phyloP scores from a whole-genome alignment of 2,113 vertebrate species.

The Fregata magnificens region DNA sequence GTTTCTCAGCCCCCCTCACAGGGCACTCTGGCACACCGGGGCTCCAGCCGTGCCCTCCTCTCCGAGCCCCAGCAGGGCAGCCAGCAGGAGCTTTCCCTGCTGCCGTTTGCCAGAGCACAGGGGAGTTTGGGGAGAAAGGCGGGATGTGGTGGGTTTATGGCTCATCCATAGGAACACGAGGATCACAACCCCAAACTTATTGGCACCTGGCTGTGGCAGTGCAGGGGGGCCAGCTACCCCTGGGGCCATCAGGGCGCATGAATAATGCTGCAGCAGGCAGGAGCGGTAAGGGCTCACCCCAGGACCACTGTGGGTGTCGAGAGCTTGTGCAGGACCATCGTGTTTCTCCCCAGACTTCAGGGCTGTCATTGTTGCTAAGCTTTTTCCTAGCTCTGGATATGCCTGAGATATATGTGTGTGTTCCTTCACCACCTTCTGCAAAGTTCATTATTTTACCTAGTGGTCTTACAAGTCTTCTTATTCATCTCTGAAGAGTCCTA shows the following conservation, averaged over 20 bases:
- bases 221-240: accelerated
- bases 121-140: neutral
- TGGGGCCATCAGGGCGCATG: accelerated
- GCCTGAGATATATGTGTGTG: neutral
- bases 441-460: neutral
- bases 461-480: neutral
- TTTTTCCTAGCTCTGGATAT: neutral
- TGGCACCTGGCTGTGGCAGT: neutral
- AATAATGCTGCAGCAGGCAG: neutral
- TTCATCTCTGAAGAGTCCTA: neutral
- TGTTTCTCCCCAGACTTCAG: neutral
- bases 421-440: neutral
- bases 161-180: accelerated
- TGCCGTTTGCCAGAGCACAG: accelerated
- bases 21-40: neutral
- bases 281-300: neutral
- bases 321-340: neutral
- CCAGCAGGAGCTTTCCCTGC: neutral
- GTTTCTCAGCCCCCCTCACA: neutral
- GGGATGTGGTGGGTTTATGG: neutral
- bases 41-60: neutral
- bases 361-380: neutral
- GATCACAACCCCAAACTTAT: neutral
- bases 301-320: neutral
- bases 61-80: neutral